A percentile compares a stretch with the other conserved stretches of the same genome.
These are phyloP conservation scores for Catonia carolina DNA, from an alignment of 2,888 invertebrate species.

Conservation along the genomic window DNA sequence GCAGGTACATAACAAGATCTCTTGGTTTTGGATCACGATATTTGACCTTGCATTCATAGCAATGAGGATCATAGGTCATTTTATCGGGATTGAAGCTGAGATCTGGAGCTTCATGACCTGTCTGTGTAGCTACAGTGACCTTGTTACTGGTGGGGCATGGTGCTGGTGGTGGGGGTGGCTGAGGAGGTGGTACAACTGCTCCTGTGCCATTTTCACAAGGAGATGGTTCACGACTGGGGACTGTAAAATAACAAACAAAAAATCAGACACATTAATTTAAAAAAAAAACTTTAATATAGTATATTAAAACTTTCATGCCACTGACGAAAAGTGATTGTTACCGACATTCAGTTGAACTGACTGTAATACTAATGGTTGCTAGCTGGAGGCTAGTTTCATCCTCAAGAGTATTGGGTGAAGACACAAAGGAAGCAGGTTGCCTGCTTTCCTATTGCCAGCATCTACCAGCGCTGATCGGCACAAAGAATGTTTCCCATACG, in stretches of 20 bases:
- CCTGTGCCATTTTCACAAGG: slow-evolving; percentile 56
- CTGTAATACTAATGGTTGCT: no score
- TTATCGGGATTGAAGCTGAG: slow-evolving; percentile 60
- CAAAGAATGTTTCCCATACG: no score
- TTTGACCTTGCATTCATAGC: slow-evolving; percentile 87
- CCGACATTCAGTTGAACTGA: no score
- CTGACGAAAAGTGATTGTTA: no score
- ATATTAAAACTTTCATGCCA: no score
- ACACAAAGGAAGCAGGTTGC: no score
- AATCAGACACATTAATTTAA: no score
- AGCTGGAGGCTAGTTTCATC: no score
- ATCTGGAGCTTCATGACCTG: slow-evolving; percentile 69
- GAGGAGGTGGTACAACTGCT: slow-evolving; percentile 16
- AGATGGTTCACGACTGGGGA: slow-evolving; percentile 59
- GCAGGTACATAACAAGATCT: slow-evolving; percentile 92
- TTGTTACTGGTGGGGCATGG: slow-evolving; percentile 39
- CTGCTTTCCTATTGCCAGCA: no score
- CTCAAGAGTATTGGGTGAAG: no score
- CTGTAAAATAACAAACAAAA: slow-evolving; percentile 36
- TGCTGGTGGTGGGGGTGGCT: slow-evolving; percentile 37
- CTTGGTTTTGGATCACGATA: slow-evolving; percentile 87
- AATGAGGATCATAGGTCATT: slow-evolving; percentile 75
- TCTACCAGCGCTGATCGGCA: no score
- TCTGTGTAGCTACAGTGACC: slow-evolving; percentile 81
- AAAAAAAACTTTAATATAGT: no score